Conservation (phyloP, 2,113 vertebrate species). For the Neofelis nebulosa region DNA sequence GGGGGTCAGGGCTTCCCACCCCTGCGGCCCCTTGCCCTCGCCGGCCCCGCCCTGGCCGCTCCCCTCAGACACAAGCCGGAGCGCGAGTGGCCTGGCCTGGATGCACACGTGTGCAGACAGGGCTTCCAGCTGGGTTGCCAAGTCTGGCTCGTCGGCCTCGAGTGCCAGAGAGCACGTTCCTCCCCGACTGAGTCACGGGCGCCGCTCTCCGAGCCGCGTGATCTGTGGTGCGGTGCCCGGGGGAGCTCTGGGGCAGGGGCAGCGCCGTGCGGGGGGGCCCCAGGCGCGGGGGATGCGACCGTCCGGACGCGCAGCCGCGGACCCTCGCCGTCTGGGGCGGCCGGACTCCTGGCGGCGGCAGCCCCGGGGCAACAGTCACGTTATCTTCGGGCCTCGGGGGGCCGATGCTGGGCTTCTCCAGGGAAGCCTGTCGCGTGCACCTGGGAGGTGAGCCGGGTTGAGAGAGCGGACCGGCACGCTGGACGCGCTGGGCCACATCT, state of each 20-base stretch:
- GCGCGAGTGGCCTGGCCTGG: not conserved
- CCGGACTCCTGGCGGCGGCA: not conserved
- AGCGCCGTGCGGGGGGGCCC: not conserved
- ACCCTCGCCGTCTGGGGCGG: fast-evolving
- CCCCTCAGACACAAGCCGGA: not conserved
- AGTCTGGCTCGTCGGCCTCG: not conserved
- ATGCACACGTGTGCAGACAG: not conserved
- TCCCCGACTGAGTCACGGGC: not conserved
- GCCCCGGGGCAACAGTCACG: not conserved
- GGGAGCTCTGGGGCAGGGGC: not conserved
- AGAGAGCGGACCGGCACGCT: fast-evolving
- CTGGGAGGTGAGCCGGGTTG: no score
- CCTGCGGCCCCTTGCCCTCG: not conserved
- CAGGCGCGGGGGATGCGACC: no score
- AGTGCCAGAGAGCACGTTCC: not conserved
- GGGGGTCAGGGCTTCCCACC: not conserved
- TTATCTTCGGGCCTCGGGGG: not conserved
- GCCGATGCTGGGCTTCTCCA: not conserved
- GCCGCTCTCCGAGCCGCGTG: fast-evolving
- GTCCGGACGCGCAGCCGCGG: not conserved
- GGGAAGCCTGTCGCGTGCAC: not conserved
- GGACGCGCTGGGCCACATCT: fast-evolving
- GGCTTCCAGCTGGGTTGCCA: not conserved
- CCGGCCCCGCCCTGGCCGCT: not conserved
- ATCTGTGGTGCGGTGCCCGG: fast-evolving